A percentile compares a stretch with the other conserved stretches of the same genome.
phyloP scores from a whole-genome alignment of 2,888 invertebrate genomes.

The Asteroscopus sphinx region DNA sequence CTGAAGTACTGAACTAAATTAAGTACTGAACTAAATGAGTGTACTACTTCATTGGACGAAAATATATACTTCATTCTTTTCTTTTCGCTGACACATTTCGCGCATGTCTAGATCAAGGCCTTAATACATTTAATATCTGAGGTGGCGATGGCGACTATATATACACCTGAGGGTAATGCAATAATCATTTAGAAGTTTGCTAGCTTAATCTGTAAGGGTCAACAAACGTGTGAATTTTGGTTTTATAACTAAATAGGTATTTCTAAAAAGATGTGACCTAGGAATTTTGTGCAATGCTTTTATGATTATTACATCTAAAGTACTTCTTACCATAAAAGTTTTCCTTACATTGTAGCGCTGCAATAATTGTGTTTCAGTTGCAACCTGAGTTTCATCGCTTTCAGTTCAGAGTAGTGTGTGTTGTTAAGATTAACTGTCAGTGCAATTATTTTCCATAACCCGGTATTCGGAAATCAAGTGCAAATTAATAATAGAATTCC shows the following conservation, averaged over 20 bases:
- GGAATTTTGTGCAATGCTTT: constrained; percentile 28
- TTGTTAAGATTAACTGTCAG: constrained; percentile 3
- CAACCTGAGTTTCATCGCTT: constrained; percentile 26
- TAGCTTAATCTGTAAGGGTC: not conserved
- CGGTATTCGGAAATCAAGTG: constrained; percentile 8
- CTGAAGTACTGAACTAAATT: too few species aligned
- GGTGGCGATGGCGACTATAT: constrained; percentile 24
- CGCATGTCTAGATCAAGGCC: too few species aligned
- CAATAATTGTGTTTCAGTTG: constrained; percentile 39
- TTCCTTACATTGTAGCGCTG: constrained; percentile 54
- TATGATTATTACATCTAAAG: constrained; percentile 25
- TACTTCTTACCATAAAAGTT: constrained; percentile 33
- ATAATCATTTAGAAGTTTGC: not conserved
- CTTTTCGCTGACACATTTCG: too few species aligned
- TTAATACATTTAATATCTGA: constrained; percentile 39
- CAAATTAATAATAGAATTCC: not conserved
- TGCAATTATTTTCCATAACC: constrained; percentile 11
- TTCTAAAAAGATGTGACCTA: constrained; percentile 1
- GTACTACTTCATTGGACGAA: too few species aligned
- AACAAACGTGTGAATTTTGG: constrained; percentile 20
- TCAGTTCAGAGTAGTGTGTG: constrained; percentile 37
- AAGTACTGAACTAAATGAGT: too few species aligned
- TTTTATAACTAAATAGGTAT: not conserved
- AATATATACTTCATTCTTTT: too few species aligned
- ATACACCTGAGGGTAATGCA: constrained; percentile 2